phyloP scores from a whole-genome alignment of 2,113 vertebrate genomes.

The Puma concolor region DNA sequence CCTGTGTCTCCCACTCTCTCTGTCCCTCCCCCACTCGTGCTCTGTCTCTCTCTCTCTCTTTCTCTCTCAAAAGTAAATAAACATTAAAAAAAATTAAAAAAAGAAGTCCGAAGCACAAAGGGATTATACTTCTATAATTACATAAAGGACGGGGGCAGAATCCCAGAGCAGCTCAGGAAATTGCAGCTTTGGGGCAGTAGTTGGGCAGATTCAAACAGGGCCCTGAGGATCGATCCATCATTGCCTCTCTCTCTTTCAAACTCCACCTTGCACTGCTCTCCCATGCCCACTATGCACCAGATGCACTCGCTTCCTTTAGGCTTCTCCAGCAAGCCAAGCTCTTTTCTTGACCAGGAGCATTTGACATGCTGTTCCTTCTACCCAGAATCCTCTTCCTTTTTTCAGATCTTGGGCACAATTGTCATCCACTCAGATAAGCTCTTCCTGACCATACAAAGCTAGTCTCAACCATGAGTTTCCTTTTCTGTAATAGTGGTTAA shows the following conservation, averaged over 20 bases:
- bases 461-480: not conserved
- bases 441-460: not conserved
- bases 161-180: not conserved
- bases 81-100: not conserved
- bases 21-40: not conserved
- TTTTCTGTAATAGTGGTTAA: not conserved
- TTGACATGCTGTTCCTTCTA: not conserved
- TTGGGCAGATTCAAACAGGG: not conserved
- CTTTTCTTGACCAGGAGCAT: not conserved
- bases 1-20: not conserved
- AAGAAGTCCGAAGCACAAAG: not conserved
- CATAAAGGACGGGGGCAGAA: not conserved
- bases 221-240: not conserved
- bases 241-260: not conserved
- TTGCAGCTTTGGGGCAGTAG: not conserved
- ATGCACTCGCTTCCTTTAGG: not conserved
- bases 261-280: not conserved
- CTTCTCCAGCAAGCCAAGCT: not conserved
- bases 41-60: not conserved
- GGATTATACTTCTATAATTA: not conserved
- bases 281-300: not conserved
- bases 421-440: not conserved
- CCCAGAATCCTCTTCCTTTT: not conserved
- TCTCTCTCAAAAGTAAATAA: not conserved
- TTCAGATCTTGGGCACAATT: not conserved